These are phyloP conservation scores for Ruditapes philippinarum DNA, from an alignment of 1,140 invertebrate species.

Conservation along the genomic window DNA sequence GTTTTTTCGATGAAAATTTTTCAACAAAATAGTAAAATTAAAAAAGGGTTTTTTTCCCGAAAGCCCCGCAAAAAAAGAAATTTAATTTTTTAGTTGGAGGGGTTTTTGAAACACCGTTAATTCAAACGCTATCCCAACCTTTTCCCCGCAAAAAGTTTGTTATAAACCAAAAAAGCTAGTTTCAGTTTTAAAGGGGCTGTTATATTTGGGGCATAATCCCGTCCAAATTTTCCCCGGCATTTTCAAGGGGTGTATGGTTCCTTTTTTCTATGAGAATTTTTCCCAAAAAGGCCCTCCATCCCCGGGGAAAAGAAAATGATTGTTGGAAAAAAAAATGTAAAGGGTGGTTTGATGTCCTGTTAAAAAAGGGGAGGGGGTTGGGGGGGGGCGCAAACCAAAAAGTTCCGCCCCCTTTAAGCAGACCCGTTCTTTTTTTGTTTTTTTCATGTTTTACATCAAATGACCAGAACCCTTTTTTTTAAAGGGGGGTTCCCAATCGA, in stretches of 20 bases:
- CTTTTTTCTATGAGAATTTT: background rate
- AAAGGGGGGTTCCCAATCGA: background rate
- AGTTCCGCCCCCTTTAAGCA: slow-evolving; percentile 17
- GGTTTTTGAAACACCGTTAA: slow-evolving; percentile 1
- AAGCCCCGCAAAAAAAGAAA: background rate
- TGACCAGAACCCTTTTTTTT: slow-evolving; percentile 28
- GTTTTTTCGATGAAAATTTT: slow-evolving; percentile 25
- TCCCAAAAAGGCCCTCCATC: background rate
- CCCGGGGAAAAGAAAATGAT: background rate
- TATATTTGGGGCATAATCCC: slow-evolving; percentile 27
- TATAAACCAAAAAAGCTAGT: slow-evolving; percentile 7
- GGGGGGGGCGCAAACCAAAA: background rate
- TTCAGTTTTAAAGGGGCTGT: slow-evolving; percentile 34
- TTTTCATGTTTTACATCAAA: slow-evolving; percentile 28
- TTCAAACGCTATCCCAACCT: background rate
- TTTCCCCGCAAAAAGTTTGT: background rate
- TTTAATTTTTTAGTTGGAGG: slow-evolving; percentile 22
- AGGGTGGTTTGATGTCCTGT: background rate
- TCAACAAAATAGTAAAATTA: background rate
- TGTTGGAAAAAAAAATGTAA: background rate
- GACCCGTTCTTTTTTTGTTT: background rate
- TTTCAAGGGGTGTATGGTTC: slow-evolving; percentile 25
- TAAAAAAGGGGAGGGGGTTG: background rate
- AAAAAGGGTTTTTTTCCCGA: background rate
- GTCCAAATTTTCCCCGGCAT: background rate